A percentile compares a stretch with the other conserved stretches of the same genome.
Evolutionary conservation across 2,797 vertebrate genomes (phyloP).

Genomic region (Coranthus polyacanthus): DNA sequence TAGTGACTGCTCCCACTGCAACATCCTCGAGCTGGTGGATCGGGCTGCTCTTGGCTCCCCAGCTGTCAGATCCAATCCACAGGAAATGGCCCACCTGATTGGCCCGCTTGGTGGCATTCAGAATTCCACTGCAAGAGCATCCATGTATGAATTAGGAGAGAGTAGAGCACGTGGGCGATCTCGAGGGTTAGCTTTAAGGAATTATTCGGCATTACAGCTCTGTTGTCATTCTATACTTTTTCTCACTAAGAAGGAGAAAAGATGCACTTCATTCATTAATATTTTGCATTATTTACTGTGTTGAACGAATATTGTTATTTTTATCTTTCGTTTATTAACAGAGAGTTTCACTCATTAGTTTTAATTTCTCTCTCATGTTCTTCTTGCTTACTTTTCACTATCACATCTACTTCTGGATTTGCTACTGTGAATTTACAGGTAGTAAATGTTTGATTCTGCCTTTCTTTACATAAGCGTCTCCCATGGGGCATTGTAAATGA

Average conservation of each 20-base stretch:
- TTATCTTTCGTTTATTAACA: slow-evolving; percentile 33
- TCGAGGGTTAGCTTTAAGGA: slow-evolving; percentile 35
- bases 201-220: slow-evolving; percentile 33
- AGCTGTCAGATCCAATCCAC: slow-evolving; percentile 97
- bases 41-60: slow-evolving; percentile 92
- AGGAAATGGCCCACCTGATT: slow-evolving; percentile 94
- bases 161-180: slow-evolving; percentile 34
- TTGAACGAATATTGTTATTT: slow-evolving; percentile 19
- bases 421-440: slow-evolving; percentile 45
- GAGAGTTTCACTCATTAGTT: slow-evolving; percentile 1
- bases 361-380: slow-evolving; percentile 13
- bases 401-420: slow-evolving; percentile 23
- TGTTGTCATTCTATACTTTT: slow-evolving; percentile 15
- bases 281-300: no score
- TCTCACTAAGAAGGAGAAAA: slow-evolving; percentile 16
- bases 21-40: slow-evolving; percentile 91
- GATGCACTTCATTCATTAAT: background rate
- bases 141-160: slow-evolving; percentile 50
- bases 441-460: slow-evolving; percentile 59
- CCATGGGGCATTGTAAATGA: slow-evolving; percentile 59
- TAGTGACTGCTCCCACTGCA: slow-evolving; percentile 93
- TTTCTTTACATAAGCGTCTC: slow-evolving; percentile 54
- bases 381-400: slow-evolving; percentile 8
- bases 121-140: slow-evolving; percentile 88
- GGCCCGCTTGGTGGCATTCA: slow-evolving; percentile 93